Base-by-base conservation (phyloP, 2,888 invertebrate species). In the Ormia ochracea region DNA sequence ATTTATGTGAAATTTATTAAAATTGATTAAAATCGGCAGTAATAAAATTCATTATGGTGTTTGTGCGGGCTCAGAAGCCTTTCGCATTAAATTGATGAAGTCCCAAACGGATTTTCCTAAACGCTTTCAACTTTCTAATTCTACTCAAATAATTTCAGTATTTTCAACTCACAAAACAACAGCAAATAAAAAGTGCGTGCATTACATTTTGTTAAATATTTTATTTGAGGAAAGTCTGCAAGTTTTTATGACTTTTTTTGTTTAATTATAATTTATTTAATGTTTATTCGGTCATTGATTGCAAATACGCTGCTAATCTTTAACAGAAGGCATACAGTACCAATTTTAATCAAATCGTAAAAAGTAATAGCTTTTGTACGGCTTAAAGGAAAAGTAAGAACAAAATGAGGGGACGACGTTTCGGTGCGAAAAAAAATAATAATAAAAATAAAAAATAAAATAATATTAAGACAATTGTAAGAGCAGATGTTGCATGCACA, bases 401-500 rank as follows among this genome's bases (percentile, higher is more conserved):
- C 23, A 41, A 58, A 33, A 50, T 52, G 63, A 31, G 31, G 63
- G 63, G 56, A 65, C 50, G 58, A 48, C 48, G 59, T 10, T 38
- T 45, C 65, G 31, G 28, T 52, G 38, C 56, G 59, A 56, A 43
- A 21, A 17, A 48, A 26, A 70, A 58, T 12, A 12, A 28, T 43
- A 66, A 45, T 14, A 66, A 59, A 50, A 63, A 26, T 38, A 58
- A 1, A n/a, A 28, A 28, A 6, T 2, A 31, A 14, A 10, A 19
- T 10, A 26, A 66, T 38, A 28, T 17, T n/a, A 58, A 58, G 56
- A 66, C 69, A 79, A 66, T 79, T 70, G 65, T 31, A 36, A 54
- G 58, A 65, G 38, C 75, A 75, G 79, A 70, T 75, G 75, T 58
- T 58, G 14, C 45, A 79, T 38, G 45, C 43, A 70, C 43, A 9